Base-by-base conservation (phyloP, 1,140 invertebrate genomes). In the Belonocnema kinseyi region DNA sequence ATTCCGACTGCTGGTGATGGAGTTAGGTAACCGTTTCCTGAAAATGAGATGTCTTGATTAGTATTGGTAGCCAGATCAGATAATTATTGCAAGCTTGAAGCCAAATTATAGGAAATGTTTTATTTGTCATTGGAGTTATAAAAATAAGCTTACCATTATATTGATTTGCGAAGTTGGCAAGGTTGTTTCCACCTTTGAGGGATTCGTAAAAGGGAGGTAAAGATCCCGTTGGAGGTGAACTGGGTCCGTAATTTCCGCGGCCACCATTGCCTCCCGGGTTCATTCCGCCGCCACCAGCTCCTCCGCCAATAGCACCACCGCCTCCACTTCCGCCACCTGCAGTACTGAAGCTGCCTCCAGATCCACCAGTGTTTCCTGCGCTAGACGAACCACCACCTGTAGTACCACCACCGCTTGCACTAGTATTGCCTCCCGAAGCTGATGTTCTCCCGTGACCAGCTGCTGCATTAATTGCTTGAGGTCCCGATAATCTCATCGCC, bases 141-240 rank as follows among this genome's bases (percentile, higher is more conserved):
- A 14, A 50, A 40, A 72, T 66, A 26, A 54, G 76, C 82, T 78
- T 72, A 86, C 85, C 82, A 53, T 92, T 93, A 79, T 92, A 93
- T 78, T 92, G 92, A 79, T 93, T 93, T 17, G 89, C 90, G 73
- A 95, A 95, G 85, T 94, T 95, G 0, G 89, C 89, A 2, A 92
- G 79, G 72, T 91, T 91, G 50, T 92, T 92, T 13, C 95, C 95
- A 72, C 94, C 93, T 88, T 97, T 97, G 0, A 97, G 92, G 16
- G 95, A 96, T 90, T 97, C 96, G 84, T 96, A 96, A 84, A 97
- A 97, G 0, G 96, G 96, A 10, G 96, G 96, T 66, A 97, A 87
- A 53, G 95, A 96, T 0, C 95, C 96, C 1, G 95, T 96, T 4
- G 96, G 96, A 70, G 96, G 96, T 80, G 95, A 96, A 80, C 95